Percentiles rank a stretch among this genome's conserved stretches.
Conservation (phyloP, 2,888 invertebrate species). For the Pristionchus arcanus region DNA sequence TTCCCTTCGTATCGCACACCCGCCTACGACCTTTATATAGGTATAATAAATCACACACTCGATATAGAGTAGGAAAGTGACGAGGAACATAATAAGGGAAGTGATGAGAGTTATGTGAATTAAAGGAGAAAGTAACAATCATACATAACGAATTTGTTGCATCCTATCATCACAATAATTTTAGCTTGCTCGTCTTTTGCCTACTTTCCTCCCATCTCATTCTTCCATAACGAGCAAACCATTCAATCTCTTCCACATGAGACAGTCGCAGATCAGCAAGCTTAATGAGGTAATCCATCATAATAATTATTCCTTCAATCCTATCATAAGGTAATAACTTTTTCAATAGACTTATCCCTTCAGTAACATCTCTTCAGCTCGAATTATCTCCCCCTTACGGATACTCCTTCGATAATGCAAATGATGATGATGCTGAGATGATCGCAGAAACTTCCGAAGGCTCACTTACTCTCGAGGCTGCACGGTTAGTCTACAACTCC, state of each 20-base stretch:
- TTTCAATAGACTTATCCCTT: neutral
- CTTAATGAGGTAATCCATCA: slow-evolving; percentile 40
- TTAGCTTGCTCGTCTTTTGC: slow-evolving; percentile 40
- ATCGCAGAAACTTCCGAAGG: slow-evolving; percentile 51
- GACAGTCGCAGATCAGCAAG: slow-evolving; percentile 15
- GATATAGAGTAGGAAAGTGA: slow-evolving; percentile 29
- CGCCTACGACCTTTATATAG: neutral
- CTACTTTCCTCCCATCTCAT: slow-evolving; percentile 48
- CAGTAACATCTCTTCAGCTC: slow-evolving; percentile 20
- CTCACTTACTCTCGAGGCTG: slow-evolving; percentile 47
- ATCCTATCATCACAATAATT: neutral
- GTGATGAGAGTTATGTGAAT: neutral
- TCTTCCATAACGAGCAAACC: slow-evolving; percentile 42
- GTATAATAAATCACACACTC: slow-evolving; percentile 31
- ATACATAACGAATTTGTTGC: neutral
- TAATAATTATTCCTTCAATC: neutral
- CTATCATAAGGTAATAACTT: neutral
- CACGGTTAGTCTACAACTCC: neutral
- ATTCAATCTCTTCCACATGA: slow-evolving; percentile 54
- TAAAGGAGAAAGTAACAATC: neutral
- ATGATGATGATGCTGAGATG: slow-evolving; percentile 20
- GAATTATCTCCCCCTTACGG: slow-evolving; percentile 51
- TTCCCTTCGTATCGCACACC: neutral
- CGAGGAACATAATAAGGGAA: neutral
- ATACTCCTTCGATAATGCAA: slow-evolving; percentile 45